Evolutionary conservation across 2,113 vertebrate species (phyloP).

Genomic region (Oxyura jamaicensis): DNA sequence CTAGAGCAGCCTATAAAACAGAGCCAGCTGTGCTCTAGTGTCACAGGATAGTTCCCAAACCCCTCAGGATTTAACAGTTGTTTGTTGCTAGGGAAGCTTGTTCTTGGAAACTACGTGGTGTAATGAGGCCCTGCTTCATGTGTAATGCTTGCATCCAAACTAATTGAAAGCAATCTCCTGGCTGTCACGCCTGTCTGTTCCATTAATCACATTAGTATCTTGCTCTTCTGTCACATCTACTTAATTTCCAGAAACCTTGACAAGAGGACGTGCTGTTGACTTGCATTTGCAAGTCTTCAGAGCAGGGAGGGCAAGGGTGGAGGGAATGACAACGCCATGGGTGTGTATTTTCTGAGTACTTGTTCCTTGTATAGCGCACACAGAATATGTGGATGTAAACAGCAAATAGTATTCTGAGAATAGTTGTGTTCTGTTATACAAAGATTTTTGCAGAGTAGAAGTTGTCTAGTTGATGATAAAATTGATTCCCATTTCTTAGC

Average conservation of each 20-base stretch:
- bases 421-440: neutral
- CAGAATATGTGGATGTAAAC: neutral
- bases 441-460: neutral
- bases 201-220: neutral
- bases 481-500: neutral
- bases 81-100: constrained; percentile 28
- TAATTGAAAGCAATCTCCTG: neutral
- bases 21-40: neutral
- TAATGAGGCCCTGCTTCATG: neutral
- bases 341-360: neutral
- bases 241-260: neutral
- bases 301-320: neutral
- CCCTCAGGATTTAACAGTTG: neutral
- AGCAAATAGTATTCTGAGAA: neutral
- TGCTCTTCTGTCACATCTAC: neutral
- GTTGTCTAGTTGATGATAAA: neutral
- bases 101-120: neutral
- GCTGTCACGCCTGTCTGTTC: neutral
- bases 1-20: neutral
- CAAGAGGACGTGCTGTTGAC: neutral
- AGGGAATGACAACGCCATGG: neutral
- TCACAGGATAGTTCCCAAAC: neutral
- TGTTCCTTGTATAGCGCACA: neutral
- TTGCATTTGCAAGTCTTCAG: neutral
- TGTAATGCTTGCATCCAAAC: neutral